phyloP scores from a whole-genome alignment of 2,113 vertebrate species.

The Crocuta crocuta region DNA sequence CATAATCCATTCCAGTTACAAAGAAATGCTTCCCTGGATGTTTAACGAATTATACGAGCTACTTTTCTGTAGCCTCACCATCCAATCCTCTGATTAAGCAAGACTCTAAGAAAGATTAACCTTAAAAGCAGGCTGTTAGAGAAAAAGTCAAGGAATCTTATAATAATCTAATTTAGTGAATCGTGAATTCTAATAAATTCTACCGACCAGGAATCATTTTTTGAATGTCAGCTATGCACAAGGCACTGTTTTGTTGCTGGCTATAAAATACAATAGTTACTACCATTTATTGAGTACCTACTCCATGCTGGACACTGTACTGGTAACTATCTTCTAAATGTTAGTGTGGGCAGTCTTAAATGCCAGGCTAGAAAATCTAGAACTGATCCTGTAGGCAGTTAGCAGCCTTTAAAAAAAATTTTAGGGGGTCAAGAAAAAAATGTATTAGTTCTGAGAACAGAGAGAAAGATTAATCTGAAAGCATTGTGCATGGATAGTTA shows the following conservation, averaged over 20 bases:
- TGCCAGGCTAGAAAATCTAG: background rate
- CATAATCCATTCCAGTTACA: slow-evolving; percentile 35
- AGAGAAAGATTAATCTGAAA: background rate
- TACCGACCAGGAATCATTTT: background rate
- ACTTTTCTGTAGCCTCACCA: background rate
- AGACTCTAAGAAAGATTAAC: background rate
- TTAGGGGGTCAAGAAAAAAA: background rate
- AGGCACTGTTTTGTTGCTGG: background rate
- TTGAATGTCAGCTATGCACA: background rate
- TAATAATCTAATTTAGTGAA: background rate
- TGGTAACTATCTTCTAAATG: background rate
- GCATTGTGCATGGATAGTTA: background rate
- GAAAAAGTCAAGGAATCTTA: background rate
- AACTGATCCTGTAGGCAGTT: background rate
- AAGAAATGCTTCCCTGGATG: slow-evolving; percentile 20
- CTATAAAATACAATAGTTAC: background rate
- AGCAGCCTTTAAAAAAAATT: background rate
- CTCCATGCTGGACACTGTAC: background rate
- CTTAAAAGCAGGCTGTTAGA: slow-evolving; percentile 41
- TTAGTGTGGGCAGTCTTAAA: background rate
- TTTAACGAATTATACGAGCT: slow-evolving; percentile 43
- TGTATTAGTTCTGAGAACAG: background rate
- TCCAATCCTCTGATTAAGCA: slow-evolving; percentile 48
- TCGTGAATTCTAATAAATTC: background rate
- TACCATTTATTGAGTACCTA: background rate